These are phyloP conservation scores for Oreocharis arfaki DNA, from an alignment of 2,113 vertebrate genomes.

Conservation along the genomic window DNA sequence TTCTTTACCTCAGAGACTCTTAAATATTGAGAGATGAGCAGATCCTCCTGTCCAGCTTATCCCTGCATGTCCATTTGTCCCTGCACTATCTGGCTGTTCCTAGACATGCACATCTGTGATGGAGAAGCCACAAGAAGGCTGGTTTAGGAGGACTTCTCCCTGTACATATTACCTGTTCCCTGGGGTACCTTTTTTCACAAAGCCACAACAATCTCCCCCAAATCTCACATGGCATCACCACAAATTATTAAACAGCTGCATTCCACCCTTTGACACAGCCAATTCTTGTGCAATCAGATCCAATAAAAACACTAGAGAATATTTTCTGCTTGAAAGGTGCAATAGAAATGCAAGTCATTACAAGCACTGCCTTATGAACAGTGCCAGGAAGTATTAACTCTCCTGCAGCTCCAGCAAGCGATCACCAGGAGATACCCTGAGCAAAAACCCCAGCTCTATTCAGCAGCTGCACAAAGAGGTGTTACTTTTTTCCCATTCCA, in stretches of 20 bases:
- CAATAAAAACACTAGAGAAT: background rate
- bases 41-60: background rate
- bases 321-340: slow-evolving; percentile 3
- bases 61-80: background rate
- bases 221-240: background rate
- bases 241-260: background rate
- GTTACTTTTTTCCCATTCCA: background rate
- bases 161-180: background rate
- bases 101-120: background rate
- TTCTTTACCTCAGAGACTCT: background rate
- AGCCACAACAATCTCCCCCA: background rate
- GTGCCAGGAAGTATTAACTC: background rate
- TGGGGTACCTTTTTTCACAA: background rate
- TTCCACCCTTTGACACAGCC: background rate
- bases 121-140: background rate
- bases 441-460: background rate
- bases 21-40: background rate
- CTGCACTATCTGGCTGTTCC: background rate
- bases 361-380: background rate
- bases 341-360: background rate
- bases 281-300: background rate
- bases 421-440: background rate
- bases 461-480: background rate
- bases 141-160: background rate
- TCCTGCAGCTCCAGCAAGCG: background rate